These are phyloP conservation scores for Rhodinocichla rosea DNA, from an alignment of 2,113 vertebrate genomes.

Conservation along the genomic window DNA sequence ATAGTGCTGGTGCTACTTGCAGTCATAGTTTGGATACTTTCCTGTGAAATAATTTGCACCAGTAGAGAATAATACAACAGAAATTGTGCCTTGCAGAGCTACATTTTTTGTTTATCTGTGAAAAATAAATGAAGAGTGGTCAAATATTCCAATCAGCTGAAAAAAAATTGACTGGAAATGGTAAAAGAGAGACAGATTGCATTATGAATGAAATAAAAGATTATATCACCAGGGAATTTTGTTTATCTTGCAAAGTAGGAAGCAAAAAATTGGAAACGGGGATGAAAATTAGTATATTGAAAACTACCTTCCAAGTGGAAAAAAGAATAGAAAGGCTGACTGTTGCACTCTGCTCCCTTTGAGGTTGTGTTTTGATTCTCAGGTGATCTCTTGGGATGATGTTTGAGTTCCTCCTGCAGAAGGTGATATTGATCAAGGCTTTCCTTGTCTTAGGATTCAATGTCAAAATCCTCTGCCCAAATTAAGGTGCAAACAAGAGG, in stretches of 20 bases:
- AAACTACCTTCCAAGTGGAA: not conserved
- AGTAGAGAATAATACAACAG: not conserved
- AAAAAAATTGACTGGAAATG: not conserved
- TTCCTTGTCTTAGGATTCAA: fast-evolving
- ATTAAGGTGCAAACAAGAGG: not conserved
- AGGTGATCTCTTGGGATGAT: not conserved
- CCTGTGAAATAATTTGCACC: not conserved
- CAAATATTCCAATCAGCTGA: not conserved
- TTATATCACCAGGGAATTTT: not conserved
- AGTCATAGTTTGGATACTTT: not conserved
- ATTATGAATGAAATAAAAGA: not conserved
- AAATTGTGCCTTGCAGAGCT: not conserved
- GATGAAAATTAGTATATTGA: not conserved
- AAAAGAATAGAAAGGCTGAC: not conserved
- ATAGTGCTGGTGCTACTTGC: not conserved
- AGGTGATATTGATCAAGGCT: not conserved
- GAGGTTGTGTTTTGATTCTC: not conserved
- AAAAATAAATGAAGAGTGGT: not conserved
- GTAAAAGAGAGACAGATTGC: not conserved
- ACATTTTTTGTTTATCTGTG: not conserved
- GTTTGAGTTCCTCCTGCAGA: not conserved
- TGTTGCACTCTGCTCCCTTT: not conserved
- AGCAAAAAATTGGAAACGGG: fast-evolving
- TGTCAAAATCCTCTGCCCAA: not conserved
- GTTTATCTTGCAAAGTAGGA: not conserved